Evolutionary conservation across 2,113 vertebrate species (phyloP).

Genomic region (Litocranius walleri): DNA sequence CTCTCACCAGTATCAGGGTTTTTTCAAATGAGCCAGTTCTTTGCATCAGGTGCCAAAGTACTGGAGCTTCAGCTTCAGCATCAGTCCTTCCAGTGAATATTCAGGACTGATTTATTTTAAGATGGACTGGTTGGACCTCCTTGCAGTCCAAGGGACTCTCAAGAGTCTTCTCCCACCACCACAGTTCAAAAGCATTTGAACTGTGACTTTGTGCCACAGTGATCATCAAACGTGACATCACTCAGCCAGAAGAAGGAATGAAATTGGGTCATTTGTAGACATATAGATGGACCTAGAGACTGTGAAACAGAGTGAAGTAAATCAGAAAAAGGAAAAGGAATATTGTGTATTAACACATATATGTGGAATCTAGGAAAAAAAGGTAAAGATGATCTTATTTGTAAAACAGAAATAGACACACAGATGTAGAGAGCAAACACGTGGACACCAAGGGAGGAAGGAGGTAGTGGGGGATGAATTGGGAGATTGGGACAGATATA

Average conservation of each 20-base stretch:
- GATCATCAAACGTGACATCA: not conserved
- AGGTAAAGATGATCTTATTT: not conserved
- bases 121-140: not conserved
- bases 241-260: not conserved
- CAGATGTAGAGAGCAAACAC: not conserved
- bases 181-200: not conserved
- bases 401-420: not conserved
- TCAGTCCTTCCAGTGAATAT: not conserved
- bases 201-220: not conserved
- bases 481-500: not conserved
- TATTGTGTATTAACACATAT: not conserved
- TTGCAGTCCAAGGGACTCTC: not conserved
- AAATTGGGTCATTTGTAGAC: not conserved
- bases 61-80: not conserved
- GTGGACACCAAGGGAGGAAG: not conserved
- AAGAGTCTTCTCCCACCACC: not conserved
- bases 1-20: not conserved
- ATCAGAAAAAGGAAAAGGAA: not conserved
- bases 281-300: not conserved
- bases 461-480: not conserved
- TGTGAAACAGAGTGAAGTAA: not conserved
- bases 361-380: not conserved
- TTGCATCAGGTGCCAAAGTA: not conserved
- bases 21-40: not conserved
- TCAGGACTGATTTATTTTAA: not conserved